Conservation (phyloP, 2,888 invertebrate species). For the Cinara cedri region DNA sequence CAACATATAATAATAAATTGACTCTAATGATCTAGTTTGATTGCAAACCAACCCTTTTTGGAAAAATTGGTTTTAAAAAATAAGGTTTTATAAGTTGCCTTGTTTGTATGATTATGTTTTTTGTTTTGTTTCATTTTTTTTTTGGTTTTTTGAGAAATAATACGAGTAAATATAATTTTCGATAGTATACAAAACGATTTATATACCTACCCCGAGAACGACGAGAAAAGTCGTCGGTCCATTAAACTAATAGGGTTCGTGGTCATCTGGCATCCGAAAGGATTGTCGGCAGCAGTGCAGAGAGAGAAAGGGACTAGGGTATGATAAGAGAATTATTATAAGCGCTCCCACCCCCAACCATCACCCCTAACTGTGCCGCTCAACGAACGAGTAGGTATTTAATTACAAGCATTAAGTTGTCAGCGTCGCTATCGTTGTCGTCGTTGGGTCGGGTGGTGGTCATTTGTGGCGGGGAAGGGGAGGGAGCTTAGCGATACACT, state of each 20-base stretch:
- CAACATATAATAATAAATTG: too few species aligned
- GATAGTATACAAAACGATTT: neutral
- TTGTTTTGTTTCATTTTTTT: neutral
- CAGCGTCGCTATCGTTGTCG: neutral
- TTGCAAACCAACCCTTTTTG: too few species aligned
- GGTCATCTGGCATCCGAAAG: neutral
- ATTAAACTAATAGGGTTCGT: constrained; percentile 22
- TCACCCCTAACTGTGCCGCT: neutral
- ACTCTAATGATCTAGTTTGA: too few species aligned
- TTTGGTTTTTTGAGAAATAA: too few species aligned
- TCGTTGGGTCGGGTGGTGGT: constrained; percentile 28
- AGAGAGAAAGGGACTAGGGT: neutral
- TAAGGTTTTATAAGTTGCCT: too few species aligned
- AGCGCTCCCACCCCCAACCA: neutral
- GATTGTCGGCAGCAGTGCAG: neutral
- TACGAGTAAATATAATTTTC: neutral
- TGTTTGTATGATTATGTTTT: neutral
- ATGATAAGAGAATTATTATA: constrained; percentile 49
- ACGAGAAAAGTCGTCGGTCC: neutral
- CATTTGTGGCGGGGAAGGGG: constrained; percentile 20
- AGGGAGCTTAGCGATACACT: constrained; percentile 18
- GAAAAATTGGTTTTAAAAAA: too few species aligned
- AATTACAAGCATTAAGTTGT: constrained; percentile 53
- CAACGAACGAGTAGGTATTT: constrained; percentile 15
- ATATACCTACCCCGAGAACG: neutral